A percentile compares a stretch with the other conserved stretches of the same genome.
Evolutionary conservation across 1,140 invertebrate genomes (phyloP).

Genomic region (Frieseomelitta varia): DNA sequence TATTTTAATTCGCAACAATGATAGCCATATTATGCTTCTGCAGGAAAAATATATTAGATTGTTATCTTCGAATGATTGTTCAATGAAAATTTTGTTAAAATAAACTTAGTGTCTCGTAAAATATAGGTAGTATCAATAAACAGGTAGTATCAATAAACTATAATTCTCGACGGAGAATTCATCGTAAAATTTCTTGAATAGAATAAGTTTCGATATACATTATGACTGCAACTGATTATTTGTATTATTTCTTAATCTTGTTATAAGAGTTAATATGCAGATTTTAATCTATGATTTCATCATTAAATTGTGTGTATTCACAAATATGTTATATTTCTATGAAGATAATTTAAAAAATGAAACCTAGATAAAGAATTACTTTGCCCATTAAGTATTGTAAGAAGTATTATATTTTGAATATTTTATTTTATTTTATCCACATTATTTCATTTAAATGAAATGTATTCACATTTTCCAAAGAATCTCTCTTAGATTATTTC

Average conservation of each 20-base stretch:
- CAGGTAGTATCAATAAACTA: not conserved
- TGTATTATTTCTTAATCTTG: not conserved
- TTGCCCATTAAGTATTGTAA: too few relatives aligned
- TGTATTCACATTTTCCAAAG: not conserved
- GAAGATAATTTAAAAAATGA: too few relatives aligned
- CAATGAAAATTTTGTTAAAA: not conserved
- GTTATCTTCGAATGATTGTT: not conserved
- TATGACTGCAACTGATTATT: not conserved
- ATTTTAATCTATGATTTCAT: too few relatives aligned
- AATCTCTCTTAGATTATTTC: not conserved
- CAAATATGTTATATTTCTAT: too few relatives aligned
- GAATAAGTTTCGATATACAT: not conserved
- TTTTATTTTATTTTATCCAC: too few relatives aligned
- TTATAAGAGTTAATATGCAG: not conserved
- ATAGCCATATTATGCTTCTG: too few relatives aligned
- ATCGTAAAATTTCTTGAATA: not conserved
- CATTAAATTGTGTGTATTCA: too few relatives aligned
- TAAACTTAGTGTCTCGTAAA: not conserved
- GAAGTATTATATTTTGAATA: too few relatives aligned
- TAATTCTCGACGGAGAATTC: not conserved
- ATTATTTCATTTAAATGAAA: too few relatives aligned
- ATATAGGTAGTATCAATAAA: not conserved
- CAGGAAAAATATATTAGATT: not conserved
- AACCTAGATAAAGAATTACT: too few relatives aligned
- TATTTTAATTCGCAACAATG: not conserved